phyloP scores from a whole-genome alignment of 2,113 vertebrate species.

The Brachypodius melanocephalos region DNA sequence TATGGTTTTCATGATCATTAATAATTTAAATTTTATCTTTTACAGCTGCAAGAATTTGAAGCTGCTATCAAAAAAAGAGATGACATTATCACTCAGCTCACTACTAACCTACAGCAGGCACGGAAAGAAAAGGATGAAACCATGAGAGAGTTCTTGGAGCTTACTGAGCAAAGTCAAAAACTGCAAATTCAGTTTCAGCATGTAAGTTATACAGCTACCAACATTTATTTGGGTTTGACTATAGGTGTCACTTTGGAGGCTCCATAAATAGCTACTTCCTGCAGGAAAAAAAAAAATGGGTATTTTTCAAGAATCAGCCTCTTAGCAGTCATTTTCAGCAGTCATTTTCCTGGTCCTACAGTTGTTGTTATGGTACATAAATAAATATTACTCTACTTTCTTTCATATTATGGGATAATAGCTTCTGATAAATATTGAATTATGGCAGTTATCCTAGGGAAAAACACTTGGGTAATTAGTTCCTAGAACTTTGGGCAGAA shows the following conservation, averaged over 20 bases:
- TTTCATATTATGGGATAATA: neutral
- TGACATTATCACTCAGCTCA: constrained; percentile 95
- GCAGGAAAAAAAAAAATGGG: neutral
- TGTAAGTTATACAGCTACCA: constrained; percentile 70
- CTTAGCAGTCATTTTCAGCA: neutral
- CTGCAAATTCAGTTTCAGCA: constrained; percentile 96
- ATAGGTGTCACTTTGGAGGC: neutral
- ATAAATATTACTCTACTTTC: neutral
- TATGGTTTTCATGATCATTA: neutral
- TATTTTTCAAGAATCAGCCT: neutral
- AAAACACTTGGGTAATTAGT: neutral
- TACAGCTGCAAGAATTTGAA: constrained; percentile 94
- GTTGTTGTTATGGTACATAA: neutral
- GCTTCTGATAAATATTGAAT: neutral
- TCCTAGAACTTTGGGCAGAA: neutral
- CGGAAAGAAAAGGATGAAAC: constrained; percentile 92
- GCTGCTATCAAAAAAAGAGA: constrained; percentile 94
- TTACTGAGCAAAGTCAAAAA: constrained; percentile 94
- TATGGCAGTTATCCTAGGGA: neutral
- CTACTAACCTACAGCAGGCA: constrained; percentile 92
- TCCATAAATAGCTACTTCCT: neutral
- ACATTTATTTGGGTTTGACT: neutral
- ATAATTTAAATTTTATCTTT: neutral
- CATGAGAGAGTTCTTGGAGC: constrained; percentile 90
- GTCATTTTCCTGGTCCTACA: neutral